phyloP scores from a whole-genome alignment of 2,113 vertebrate species.

The Hippocampus mohnikei region DNA sequence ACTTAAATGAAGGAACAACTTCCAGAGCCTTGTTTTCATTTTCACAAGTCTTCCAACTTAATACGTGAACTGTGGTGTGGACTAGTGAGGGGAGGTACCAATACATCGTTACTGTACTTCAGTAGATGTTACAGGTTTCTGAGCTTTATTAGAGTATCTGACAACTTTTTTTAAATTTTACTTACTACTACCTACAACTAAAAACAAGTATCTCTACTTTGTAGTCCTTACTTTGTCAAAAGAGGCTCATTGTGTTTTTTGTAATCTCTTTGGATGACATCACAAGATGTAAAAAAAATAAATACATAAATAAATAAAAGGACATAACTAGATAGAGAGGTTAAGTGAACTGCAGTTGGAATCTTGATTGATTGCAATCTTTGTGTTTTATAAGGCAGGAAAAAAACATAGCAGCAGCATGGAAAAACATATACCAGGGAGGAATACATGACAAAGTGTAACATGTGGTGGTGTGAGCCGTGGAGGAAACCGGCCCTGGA shows the following conservation, averaged over 20 bases:
- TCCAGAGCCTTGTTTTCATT: constrained; percentile 10
- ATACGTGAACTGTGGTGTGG: background rate
- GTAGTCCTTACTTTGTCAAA: background rate
- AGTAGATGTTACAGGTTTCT: background rate
- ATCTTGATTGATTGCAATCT: background rate
- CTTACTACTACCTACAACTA: background rate
- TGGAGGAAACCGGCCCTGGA: no score
- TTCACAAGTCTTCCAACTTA: constrained; percentile 13
- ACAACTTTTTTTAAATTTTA: background rate
- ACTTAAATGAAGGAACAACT: constrained; percentile 15
- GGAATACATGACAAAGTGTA: background rate
- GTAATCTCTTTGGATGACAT: background rate
- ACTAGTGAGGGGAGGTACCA: constrained; percentile 1
- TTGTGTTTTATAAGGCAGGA: background rate
- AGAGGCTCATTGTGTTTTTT: background rate
- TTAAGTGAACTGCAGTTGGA: no score
- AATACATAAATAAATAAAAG: background rate
- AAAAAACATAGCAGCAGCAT: background rate
- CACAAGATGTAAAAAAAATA: background rate
- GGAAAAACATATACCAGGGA: background rate
- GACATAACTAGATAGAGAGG: no score
- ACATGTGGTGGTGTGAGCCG: no score
- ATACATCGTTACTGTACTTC: no score
- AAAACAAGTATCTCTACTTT: background rate
- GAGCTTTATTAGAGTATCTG: background rate